Base-by-base conservation (phyloP, 2,113 vertebrate species). In the Dunckerocampus dactyliophorus region DNA sequence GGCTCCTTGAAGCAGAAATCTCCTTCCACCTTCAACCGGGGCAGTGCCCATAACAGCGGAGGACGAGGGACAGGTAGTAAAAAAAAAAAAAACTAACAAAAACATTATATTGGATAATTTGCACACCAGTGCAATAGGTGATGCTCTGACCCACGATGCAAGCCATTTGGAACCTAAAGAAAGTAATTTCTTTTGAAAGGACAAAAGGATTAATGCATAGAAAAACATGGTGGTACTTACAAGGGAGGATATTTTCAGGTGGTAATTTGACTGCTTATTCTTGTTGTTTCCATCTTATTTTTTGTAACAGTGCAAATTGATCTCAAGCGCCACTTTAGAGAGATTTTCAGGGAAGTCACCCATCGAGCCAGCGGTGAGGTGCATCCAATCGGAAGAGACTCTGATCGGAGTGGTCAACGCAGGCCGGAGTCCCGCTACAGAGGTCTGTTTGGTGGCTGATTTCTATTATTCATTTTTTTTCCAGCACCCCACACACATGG, bases 271-370 rank as follows among this genome's bases (percentile, higher is more conserved):
- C 12, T n/a, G n/a, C n/a, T 45, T 17, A 54, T 34, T 34, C 31
- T 42, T 11, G 2, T 58, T 39, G 46, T 48, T 28, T 21, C 20
- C 53, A 19, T 54, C 51, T 47, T 19, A 51, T 86, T 58, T 52
- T 58, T 17, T 59, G 79, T 82, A 80, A 21, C 69, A 98, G 95
- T 88, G 63, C 95, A 93, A 83, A 72, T 90, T 15, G 75, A 95
- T 57, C 90, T 91, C 15, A 94, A 88, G 64, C 92, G 89, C 69
- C 92, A 85, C 53, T 61, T 94, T 0, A 91, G 85, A 79, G 94
- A 97, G 4, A 79, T 96, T 71, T 95, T 93, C 65, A 90, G 89
- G 78, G 96, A 97, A 75, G 93, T 90, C 59, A 93, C 94, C 62
- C 91, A 94, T 67, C 93, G 85, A 83, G 93, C 90, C 22, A 85